Percentiles rank a stretch among this genome's conserved stretches.
phyloP scores from a whole-genome alignment of 2,888 invertebrate species.

The Minunthozetes semirufus region DNA sequence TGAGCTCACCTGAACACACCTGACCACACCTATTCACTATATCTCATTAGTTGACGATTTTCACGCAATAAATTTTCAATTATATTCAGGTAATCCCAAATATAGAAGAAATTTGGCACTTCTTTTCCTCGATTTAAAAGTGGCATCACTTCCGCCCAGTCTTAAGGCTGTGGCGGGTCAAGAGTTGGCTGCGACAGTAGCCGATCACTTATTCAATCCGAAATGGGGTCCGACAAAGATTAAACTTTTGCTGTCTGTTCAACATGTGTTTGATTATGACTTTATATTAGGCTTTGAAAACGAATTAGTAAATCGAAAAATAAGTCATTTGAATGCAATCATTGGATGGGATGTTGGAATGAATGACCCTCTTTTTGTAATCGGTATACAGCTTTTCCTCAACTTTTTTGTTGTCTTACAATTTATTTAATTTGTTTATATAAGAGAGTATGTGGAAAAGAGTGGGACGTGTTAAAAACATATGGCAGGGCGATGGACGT shows the following conservation, averaged over 20 bases:
- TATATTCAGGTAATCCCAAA: slow-evolving; percentile 23
- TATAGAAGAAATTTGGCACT: slow-evolving; percentile 39
- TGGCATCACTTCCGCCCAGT: slow-evolving; percentile 36
- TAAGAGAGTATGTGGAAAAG: slow-evolving; percentile 39
- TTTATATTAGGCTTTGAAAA: slow-evolving; percentile 40
- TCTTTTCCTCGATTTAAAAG: slow-evolving; percentile 42
- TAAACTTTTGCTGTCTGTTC: slow-evolving; percentile 41
- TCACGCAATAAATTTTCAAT: background rate
- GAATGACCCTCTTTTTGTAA: slow-evolving; percentile 40
- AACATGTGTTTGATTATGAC: slow-evolving; percentile 42
- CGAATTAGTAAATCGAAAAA: slow-evolving; percentile 38
- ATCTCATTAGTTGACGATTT: background rate
- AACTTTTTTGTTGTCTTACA: no score
- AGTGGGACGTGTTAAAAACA: slow-evolving; percentile 38
- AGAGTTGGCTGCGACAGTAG: slow-evolving; percentile 41
- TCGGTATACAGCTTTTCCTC: slow-evolving; percentile 6
- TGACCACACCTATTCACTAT: no score
- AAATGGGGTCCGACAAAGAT: slow-evolving; percentile 12
- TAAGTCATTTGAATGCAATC: slow-evolving; percentile 9
- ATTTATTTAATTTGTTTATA: background rate
- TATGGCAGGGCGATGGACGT: slow-evolving; percentile 44
- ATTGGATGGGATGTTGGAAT: slow-evolving; percentile 43
- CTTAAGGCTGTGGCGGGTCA: slow-evolving; percentile 42
- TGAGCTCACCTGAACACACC: no score
- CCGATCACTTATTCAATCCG: slow-evolving; percentile 39